phyloP scores from a whole-genome alignment of 2,113 vertebrate species.

The Hassar affinis region DNA sequence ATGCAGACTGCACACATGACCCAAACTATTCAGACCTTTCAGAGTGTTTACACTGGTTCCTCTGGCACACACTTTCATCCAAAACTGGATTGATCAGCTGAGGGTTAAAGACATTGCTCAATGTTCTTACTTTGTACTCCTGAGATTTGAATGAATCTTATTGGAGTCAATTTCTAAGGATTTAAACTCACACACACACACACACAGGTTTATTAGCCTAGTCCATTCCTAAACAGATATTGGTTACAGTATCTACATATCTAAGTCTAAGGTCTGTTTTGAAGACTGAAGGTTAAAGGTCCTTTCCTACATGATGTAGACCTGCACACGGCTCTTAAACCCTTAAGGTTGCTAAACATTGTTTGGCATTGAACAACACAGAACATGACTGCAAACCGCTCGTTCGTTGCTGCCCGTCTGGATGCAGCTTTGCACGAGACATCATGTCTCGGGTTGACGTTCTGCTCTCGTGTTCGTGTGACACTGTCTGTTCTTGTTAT shows the following conservation, averaged over 20 bases:
- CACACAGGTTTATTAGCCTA: neutral
- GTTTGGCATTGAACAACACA: neutral
- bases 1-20: no score
- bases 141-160: neutral
- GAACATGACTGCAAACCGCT: no score
- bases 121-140: neutral
- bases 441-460: neutral
- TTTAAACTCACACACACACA: no score
- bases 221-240: neutral
- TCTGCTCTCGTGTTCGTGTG: neutral
- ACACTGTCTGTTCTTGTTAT: neutral
- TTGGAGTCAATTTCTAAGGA: neutral
- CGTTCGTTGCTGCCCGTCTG: no score
- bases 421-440: neutral
- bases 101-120: neutral
- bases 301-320: neutral
- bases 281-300: neutral
- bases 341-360: neutral
- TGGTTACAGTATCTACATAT: neutral
- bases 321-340: neutral
- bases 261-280: neutral
- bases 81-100: neutral
- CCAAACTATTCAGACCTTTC: neutral
- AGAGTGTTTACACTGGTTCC: neutral
- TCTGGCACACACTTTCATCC: neutral